Conservation (phyloP, 2,797 vertebrate genomes). For the Danio jaintianensis region DNA sequence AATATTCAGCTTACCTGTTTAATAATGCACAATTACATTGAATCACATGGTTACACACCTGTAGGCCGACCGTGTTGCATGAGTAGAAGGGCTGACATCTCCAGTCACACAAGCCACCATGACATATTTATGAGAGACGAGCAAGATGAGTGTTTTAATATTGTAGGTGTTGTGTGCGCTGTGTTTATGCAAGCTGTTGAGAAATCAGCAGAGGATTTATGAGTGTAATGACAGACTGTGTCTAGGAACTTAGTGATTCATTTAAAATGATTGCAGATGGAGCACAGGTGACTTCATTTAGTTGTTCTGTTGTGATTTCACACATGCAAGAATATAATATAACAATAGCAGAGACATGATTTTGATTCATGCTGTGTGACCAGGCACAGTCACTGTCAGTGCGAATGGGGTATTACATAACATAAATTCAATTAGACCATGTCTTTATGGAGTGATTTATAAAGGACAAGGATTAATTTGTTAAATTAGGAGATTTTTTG, state of each 20-base stretch:
- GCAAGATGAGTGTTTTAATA: neutral
- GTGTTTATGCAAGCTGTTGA: neutral
- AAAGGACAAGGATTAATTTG: neutral
- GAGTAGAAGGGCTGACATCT: neutral
- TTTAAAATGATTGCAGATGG: neutral
- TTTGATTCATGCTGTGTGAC: neutral
- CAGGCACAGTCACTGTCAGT: neutral
- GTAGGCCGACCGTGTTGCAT: neutral
- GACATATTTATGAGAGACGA: neutral
- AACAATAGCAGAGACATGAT: neutral
- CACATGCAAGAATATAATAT: neutral
- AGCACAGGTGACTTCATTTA: neutral
- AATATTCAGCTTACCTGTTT: neutral
- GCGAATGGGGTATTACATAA: neutral
- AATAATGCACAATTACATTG: slow-evolving; percentile 35
- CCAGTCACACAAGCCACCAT: neutral
- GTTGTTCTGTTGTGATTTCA: slow-evolving; percentile 5
- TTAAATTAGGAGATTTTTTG: too few relatives aligned
- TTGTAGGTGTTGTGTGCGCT: neutral
- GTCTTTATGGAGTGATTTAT: neutral
- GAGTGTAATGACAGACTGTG: neutral
- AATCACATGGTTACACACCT: neutral
- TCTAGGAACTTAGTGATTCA: neutral
- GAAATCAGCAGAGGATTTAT: neutral
- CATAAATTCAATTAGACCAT: neutral